These are phyloP conservation scores for Odontothrips loti DNA, from an alignment of 2,888 invertebrate genomes.

Conservation along the genomic window DNA sequence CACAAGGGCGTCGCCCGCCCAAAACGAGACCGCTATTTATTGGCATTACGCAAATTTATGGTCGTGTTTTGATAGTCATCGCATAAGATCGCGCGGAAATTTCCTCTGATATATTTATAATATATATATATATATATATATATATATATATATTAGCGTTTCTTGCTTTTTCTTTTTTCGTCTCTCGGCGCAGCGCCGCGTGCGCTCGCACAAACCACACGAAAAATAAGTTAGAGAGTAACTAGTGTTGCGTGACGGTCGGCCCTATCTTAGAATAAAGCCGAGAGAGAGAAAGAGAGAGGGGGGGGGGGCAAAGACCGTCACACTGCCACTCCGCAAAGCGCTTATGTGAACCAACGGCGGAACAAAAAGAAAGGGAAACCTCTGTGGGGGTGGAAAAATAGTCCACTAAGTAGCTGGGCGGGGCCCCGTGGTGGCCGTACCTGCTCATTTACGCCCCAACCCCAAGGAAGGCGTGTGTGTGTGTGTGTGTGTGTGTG, in stretches of 20 bases:
- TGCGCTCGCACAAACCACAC: too few species aligned
- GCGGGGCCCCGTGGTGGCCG: neutral
- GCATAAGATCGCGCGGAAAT: neutral
- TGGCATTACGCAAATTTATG: slow-evolving; percentile 5
- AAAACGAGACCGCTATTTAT: too few species aligned
- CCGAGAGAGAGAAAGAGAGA: neutral
- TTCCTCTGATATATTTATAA: too few species aligned
- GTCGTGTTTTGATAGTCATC: neutral
- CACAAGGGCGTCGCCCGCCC: too few species aligned
- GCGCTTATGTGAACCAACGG: too few species aligned
- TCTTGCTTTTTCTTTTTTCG: too few species aligned
- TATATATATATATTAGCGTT: too few species aligned
- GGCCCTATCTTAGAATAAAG: neutral
- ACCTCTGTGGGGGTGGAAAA: too few species aligned
- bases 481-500: neutral
- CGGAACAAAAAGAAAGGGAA: too few species aligned
- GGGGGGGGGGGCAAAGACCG: neutral
- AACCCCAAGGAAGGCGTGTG: neutral
- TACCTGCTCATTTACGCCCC: neutral
- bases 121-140: too few species aligned
- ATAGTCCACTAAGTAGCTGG: neutral
- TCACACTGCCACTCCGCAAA: too few species aligned
- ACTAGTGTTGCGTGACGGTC: neutral
- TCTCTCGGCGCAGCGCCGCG: too few species aligned
- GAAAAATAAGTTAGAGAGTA: neutral